These are phyloP conservation scores for Drosophila pseudotalamancana DNA, from an alignment of 2,888 invertebrate genomes.

Conservation along the genomic window DNA sequence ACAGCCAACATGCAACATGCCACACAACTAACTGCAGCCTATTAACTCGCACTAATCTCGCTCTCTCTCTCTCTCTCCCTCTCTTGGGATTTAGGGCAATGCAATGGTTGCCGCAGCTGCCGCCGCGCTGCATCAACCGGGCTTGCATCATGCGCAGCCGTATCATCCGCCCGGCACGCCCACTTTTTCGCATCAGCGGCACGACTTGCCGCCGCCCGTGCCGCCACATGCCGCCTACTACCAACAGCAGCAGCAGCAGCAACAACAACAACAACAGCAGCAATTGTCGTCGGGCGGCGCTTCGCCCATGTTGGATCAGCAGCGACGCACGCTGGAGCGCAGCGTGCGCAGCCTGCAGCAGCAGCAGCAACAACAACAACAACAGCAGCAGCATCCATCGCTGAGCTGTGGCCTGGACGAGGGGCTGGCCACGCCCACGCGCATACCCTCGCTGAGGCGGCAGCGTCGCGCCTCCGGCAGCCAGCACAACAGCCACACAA, in stretches of 20 bases:
- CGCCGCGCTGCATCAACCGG: constrained; percentile 68
- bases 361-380: constrained; percentile 50
- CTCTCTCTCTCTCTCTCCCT: background rate
- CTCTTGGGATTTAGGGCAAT: constrained; percentile 39
- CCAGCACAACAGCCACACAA: constrained; percentile 72
- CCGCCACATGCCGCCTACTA: constrained; percentile 78
- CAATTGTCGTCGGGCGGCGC: constrained; percentile 57
- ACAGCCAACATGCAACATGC: background rate
- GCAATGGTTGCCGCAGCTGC: constrained; percentile 46
- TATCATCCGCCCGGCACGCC: constrained; percentile 80
- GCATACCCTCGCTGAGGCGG: constrained; percentile 82
- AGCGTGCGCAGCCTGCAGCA: constrained; percentile 79
- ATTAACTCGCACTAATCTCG: background rate
- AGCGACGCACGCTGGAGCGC: constrained; percentile 82
- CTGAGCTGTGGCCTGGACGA: constrained; percentile 69
- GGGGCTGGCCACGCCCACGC: constrained; percentile 75
- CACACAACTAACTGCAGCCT: background rate
- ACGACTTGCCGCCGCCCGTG: constrained; percentile 77
- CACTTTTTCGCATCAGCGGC: constrained; percentile 79
- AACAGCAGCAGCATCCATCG: constrained; percentile 41
- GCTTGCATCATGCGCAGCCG: constrained; percentile 80
- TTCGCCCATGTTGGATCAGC: constrained; percentile 80
- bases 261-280: too few species aligned
- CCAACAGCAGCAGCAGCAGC: constrained; percentile 61
- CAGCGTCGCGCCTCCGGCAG: constrained; percentile 81